Evolutionary conservation across 2,797 vertebrate species (phyloP).

Genomic region (Danio tinwini): DNA sequence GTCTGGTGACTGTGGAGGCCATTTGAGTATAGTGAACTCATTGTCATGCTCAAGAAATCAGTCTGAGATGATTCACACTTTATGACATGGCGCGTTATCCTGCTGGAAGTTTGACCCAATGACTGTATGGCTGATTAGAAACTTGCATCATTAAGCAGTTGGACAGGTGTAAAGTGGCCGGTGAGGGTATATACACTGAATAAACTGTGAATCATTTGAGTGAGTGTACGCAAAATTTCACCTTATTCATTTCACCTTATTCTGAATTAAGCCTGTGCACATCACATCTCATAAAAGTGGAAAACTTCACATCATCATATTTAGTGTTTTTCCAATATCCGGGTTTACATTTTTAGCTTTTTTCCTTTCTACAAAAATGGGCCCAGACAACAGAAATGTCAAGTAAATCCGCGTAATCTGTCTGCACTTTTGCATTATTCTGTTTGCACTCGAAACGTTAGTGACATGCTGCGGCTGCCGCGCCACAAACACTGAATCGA

Average conservation of each 20-base stretch:
- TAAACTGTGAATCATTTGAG: neutral
- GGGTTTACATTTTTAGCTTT: neutral
- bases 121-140: too few species aligned
- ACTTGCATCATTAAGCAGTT: too few species aligned
- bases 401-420: neutral
- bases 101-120: too few species aligned
- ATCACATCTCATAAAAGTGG: neutral
- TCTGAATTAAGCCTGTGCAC: neutral
- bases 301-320: neutral
- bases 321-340: neutral
- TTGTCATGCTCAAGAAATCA: too few species aligned
- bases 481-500: conserved; percentile 52
- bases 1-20: too few species aligned
- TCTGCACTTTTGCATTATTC: conserved; percentile 21
- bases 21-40: too few species aligned
- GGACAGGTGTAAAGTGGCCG: too few species aligned
- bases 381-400: neutral
- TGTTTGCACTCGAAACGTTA: conserved; percentile 26
- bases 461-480: conserved; percentile 17
- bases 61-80: too few species aligned
- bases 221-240: neutral
- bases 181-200: neutral
- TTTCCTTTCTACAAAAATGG: neutral
- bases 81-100: too few species aligned
- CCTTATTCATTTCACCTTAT: neutral